Base-by-base conservation (phyloP, 2,797 vertebrate species). In the Takifugu rubripes region DNA sequence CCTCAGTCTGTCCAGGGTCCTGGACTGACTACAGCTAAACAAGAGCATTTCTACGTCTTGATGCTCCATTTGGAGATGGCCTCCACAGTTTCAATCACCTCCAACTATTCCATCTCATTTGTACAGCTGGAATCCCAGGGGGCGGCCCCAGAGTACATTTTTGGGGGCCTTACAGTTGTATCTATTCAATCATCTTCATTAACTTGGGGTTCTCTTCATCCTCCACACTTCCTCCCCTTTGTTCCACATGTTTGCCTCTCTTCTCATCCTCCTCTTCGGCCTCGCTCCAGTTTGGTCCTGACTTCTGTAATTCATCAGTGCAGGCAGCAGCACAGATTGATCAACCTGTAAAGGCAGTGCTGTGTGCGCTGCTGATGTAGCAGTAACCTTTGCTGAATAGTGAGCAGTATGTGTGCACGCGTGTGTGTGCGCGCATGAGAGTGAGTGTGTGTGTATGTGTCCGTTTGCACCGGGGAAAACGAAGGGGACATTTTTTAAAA, bases 401-500 rank as follows among this genome's bases (percentile, higher is more conserved):
- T 84, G 84, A 89, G 66, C 81, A 87, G 85, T 60, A 71, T 75
- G 54, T 63, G 42, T 56, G 61, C 69, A 61, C 68, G 61, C 62
- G 60, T 62, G 69, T 61, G 66, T 63, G 59, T 62, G 63, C 51
- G 59, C 49, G 57, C 49, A 73, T 68, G 66, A 44, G 64, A 45
- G 64, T 62, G 68, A 72, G 68, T 61, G 56, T 45, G 50, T 54
- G 60, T 43, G 69, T 40, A 68, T 53, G 55, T 44, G 42, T 10
- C 2, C 2, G 16, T 7, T n/a, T n/a, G 44, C 16, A n/a, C 46
- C 14, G 3, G 72, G 68, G 72, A 90, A 88, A 92, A 89, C 89
- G 89, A 78, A 90, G 85, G 85, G 88, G 91, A 91, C 90, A 87
- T 89, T 91, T 92, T 26, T 91, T 85, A 81, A 45, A 87, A 88